A percentile compares a stretch with the other conserved stretches of the same genome.
These are phyloP conservation scores for Lathamus discolor DNA, from an alignment of 2,113 vertebrate species.

Conservation along the genomic window DNA sequence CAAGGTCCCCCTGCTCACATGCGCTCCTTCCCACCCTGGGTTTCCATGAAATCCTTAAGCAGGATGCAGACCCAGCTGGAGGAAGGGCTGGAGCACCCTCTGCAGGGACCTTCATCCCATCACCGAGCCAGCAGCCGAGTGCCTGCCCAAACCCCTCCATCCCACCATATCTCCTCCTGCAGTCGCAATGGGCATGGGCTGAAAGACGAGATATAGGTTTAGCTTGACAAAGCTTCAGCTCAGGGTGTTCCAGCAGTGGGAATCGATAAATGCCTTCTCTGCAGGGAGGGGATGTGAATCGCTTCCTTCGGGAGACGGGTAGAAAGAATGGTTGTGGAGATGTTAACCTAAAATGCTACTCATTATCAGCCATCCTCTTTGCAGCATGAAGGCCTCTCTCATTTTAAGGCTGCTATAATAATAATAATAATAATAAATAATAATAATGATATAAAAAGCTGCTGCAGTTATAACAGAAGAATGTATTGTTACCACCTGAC, in stretches of 20 bases:
- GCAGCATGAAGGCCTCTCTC: neutral
- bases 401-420: neutral
- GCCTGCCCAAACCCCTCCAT: neutral
- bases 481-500: neutral
- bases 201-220: neutral
- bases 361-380: neutral
- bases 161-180: fast-evolving
- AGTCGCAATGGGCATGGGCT: fast-evolving
- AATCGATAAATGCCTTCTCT: fast-evolving
- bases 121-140: fast-evolving
- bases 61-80: neutral
- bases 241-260: fast-evolving
- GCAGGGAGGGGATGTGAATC: fast-evolving
- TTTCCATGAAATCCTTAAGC: neutral
- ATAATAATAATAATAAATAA: neutral
- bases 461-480: neutral
- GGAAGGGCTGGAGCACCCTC: conserved; percentile 52
- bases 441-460: neutral
- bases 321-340: neutral
- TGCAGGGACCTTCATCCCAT: conserved; percentile 33
- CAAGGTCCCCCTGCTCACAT: neutral
- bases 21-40: neutral
- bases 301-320: neutral
- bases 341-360: neutral
- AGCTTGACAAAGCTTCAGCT: neutral